Conservation (phyloP, 2,888 invertebrate genomes). For the Proisotoma minuta region DNA sequence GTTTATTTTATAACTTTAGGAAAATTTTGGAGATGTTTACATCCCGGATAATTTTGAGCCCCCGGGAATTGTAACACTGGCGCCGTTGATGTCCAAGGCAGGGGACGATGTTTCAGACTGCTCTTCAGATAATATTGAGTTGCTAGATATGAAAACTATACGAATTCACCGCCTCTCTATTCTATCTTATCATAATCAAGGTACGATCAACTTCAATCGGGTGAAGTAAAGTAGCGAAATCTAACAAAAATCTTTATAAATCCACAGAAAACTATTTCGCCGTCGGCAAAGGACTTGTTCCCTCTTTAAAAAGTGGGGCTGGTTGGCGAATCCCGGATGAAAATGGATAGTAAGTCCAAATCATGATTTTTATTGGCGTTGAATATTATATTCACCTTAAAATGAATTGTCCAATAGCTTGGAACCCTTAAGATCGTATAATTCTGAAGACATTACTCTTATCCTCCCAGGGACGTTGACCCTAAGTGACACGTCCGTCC, state of each 20-base stretch:
- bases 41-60: constrained; percentile 87
- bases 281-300: constrained; percentile 83
- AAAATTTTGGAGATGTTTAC: constrained; percentile 82
- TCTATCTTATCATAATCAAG: constrained; percentile 33
- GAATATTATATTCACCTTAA: too few species aligned
- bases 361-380: background rate
- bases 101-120: constrained; percentile 56
- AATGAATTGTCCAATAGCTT: too few species aligned
- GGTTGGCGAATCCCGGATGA: constrained; percentile 86
- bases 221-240: background rate
- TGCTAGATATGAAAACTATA: constrained; percentile 76
- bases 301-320: constrained; percentile 56
- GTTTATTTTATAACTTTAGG: constrained; percentile 51
- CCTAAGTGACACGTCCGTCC: constrained; percentile 64
- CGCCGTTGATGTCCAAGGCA: constrained; percentile 59
- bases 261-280: constrained; percentile 73
- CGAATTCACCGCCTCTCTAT: constrained; percentile 64
- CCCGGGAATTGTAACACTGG: constrained; percentile 65
- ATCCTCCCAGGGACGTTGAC: constrained; percentile 75
- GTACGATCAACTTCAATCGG: constrained; percentile 11
- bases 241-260: too few species aligned
- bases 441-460: constrained; percentile 67
- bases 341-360: constrained; percentile 77
- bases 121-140: constrained; percentile 65
- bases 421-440: constrained; percentile 71